A percentile compares a stretch with the other conserved stretches of the same genome.
Conservation (phyloP, 2,888 invertebrate species). For the Gasteruption jaculator region DNA sequence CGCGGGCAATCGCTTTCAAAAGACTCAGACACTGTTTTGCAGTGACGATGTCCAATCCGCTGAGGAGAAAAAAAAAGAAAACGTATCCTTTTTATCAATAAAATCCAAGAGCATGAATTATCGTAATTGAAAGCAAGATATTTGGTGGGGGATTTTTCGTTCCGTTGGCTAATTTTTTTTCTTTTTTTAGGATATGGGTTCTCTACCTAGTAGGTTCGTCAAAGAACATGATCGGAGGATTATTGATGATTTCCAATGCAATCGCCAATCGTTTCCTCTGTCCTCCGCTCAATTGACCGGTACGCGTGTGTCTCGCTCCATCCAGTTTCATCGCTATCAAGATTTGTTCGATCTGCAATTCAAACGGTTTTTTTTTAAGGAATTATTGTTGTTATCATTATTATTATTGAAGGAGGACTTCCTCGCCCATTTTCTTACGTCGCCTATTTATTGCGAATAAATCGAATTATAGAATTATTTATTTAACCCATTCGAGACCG, state of each 20-base stretch:
- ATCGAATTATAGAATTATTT: too few species aligned
- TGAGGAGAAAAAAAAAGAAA: conserved; percentile 53
- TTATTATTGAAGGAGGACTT: too few species aligned
- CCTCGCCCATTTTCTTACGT: too few species aligned
- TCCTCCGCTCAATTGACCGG: conserved; percentile 77
- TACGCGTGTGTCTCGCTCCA: conserved; percentile 63
- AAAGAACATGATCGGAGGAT: conserved; percentile 89
- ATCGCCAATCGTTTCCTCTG: conserved; percentile 87
- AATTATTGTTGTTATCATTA: too few species aligned
- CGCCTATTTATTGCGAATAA: too few species aligned
- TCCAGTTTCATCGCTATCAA: conserved; percentile 72
- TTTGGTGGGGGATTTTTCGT: too few species aligned
- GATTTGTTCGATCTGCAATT: conserved; percentile 75
- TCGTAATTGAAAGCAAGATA: too few species aligned
- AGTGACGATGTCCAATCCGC: conserved; percentile 76
- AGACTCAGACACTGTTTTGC: conserved; percentile 78
- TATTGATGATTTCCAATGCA: conserved; percentile 84
- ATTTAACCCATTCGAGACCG: too few species aligned
- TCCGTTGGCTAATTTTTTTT: conserved; percentile 4
- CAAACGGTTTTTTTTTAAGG: neutral
- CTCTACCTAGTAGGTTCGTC: conserved; percentile 90
- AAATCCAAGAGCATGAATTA: too few species aligned
- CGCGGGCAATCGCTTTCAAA: conserved; percentile 74
- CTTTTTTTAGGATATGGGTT: neutral
- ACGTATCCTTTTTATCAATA: too few species aligned